Percentiles rank a stretch among this genome's conserved stretches.
These are phyloP conservation scores for Trachelus iudaicus DNA, from an alignment of 2,888 invertebrate genomes.

Conservation along the genomic window DNA sequence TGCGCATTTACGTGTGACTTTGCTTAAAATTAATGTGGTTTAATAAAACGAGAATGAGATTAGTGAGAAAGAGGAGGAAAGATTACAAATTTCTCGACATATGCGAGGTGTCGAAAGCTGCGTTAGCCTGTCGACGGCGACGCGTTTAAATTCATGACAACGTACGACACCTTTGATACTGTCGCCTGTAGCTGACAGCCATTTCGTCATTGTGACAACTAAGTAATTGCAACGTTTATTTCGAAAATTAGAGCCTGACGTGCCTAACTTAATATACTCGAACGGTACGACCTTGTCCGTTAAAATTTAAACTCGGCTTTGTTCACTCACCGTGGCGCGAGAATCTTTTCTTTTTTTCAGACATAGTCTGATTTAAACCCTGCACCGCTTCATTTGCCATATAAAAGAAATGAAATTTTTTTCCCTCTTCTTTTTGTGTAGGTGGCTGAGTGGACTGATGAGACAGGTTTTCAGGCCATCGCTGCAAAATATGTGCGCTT, in stretches of 20 bases:
- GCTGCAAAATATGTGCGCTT: conserved; percentile 82
- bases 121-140: not conserved
- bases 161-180: not conserved
- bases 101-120: not conserved
- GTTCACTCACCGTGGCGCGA: not conserved
- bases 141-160: not conserved
- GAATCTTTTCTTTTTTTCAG: not conserved
- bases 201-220: conserved; percentile 1
- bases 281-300: not conserved
- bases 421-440: conserved; percentile 43
- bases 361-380: not conserved
- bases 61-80: not conserved
- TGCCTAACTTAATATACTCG: not conserved
- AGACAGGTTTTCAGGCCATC: conserved; percentile 78
- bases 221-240: not conserved
- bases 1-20: not conserved
- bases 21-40: not conserved
- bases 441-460: conserved; percentile 91
- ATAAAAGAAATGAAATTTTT: not conserved
- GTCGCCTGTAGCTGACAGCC: conserved; percentile 3
- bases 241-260: not conserved
- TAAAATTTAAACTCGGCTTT: not conserved
- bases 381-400: not conserved
- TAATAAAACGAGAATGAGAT: not conserved
- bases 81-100: not conserved